A percentile compares a stretch with the other conserved stretches of the same genome.
phyloP scores from a whole-genome alignment of 2,888 invertebrate genomes.

The Lagria hirta region DNA sequence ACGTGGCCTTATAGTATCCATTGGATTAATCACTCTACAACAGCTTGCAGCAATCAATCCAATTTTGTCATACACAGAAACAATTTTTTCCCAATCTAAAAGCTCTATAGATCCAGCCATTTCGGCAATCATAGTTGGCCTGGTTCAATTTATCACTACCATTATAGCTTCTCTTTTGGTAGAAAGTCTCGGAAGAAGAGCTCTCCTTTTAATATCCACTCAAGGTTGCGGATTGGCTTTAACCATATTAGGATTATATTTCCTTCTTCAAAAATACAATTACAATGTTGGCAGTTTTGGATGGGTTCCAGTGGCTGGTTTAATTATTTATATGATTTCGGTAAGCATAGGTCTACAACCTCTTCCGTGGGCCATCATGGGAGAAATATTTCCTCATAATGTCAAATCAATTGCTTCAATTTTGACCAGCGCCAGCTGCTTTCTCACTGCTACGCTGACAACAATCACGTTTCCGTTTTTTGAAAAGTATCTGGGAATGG shows the following conservation, averaged over 20 bases:
- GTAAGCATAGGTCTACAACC: constrained; percentile 73
- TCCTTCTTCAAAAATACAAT: constrained; percentile 57
- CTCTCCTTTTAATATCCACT: constrained; percentile 69
- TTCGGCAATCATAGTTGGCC: constrained; percentile 73
- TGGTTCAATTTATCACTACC: constrained; percentile 63
- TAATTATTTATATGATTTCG: constrained; percentile 69
- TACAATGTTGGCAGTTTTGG: constrained; percentile 51
- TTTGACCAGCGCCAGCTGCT: constrained; percentile 28
- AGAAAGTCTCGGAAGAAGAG: constrained; percentile 71
- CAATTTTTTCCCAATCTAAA: constrained; percentile 60
- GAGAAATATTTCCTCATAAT: constrained; percentile 76
- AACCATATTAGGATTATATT: constrained; percentile 60
- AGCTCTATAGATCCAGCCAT: constrained; percentile 56
- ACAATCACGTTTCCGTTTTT: constrained; percentile 36
- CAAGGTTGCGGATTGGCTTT: constrained; percentile 65
- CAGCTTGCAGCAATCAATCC: constrained; percentile 66
- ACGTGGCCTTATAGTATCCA: constrained; percentile 50
- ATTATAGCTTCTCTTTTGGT: constrained; percentile 49
- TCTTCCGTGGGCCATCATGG: constrained; percentile 78
- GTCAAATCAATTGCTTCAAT: constrained; percentile 66
- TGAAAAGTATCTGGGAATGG: constrained; percentile 22
- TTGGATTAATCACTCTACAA: constrained; percentile 40
- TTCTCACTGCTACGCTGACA: constrained; percentile 31
- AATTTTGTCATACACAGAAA: constrained; percentile 72
- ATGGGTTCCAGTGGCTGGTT: constrained; percentile 69